phyloP scores from a whole-genome alignment of 2,113 vertebrate species.

The Larimichthys crocea region DNA sequence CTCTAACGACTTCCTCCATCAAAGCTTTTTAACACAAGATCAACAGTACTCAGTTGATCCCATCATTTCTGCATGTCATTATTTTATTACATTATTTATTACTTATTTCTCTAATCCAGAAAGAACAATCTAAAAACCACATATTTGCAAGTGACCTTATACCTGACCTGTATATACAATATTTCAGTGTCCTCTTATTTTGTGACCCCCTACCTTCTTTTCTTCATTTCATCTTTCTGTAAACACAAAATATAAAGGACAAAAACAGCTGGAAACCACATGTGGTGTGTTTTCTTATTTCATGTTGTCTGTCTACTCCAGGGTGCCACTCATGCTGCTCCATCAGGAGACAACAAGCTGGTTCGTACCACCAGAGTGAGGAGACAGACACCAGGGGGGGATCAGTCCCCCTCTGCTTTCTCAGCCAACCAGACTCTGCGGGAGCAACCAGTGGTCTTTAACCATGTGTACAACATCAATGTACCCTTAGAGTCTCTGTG shows the following conservation, averaged over 20 bases:
- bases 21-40: not conserved
- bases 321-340: slow-evolving; percentile 66
- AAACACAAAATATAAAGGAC: slow-evolving; percentile 35
- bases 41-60: too few species aligned
- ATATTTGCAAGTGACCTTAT: slow-evolving; percentile 9
- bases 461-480: slow-evolving; percentile 97
- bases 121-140: slow-evolving; percentile 19
- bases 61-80: not conserved
- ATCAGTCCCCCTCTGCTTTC: slow-evolving; percentile 45
- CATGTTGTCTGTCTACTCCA: slow-evolving; percentile 54
- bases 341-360: slow-evolving; percentile 74
- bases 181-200: slow-evolving; percentile 30
- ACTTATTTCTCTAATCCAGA: not conserved
- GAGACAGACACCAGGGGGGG: slow-evolving; percentile 78
- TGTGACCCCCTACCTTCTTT: slow-evolving; percentile 23
- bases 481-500: slow-evolving; percentile 93
- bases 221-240: slow-evolving; percentile 41
- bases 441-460: slow-evolving; percentile 93
- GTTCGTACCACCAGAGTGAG: slow-evolving; percentile 82
- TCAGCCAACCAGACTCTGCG: slow-evolving; percentile 85
- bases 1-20: not conserved
- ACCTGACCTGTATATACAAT: not conserved
- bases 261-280: slow-evolving; percentile 8
- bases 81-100: not conserved
- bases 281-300: slow-evolving; percentile 27